Percentiles rank a stretch among this genome's conserved stretches.
These are phyloP conservation scores for Pachyseris speciosa DNA, from an alignment of 64 coral and sea anemone genomes.

Conservation along the genomic window DNA sequence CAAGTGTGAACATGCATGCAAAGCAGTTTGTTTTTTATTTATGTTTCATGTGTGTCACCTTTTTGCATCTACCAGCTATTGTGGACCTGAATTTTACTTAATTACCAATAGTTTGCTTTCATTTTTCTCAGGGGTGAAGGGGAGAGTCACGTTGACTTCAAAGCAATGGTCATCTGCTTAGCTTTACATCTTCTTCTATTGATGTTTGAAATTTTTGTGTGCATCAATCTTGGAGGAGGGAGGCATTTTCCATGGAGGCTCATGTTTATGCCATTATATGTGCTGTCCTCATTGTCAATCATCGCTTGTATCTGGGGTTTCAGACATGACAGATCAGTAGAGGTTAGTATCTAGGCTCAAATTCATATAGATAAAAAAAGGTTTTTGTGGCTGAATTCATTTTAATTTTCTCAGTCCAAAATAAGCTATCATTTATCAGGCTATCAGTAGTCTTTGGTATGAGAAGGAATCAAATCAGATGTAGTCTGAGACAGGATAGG, in stretches of 20 bases:
- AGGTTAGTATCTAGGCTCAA: conserved; percentile 60
- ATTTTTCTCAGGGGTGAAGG: conserved; percentile 81
- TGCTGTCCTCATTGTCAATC: conserved; percentile 85
- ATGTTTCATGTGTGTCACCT: background rate
- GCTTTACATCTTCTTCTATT: conserved; percentile 86
- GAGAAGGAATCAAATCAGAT: no score
- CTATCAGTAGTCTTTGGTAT: no score
- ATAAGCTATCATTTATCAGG: no score
- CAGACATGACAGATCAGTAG: conserved; percentile 97
- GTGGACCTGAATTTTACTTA: background rate
- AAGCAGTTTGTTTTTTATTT: no score
- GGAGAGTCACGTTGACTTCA: conserved; percentile 93
- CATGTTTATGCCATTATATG: conserved; percentile 96
- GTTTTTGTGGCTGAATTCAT: no score
- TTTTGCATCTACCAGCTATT: no score
- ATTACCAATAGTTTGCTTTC: background rate
- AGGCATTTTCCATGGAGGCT: conserved; percentile 85
- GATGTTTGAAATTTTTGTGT: conserved; percentile 95
- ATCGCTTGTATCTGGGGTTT: conserved; percentile 99
- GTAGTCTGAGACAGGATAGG: no score
- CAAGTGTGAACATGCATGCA: no score
- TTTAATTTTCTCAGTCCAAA: no score
- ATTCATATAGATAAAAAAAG: no score
- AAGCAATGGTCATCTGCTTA: conserved; percentile 96
- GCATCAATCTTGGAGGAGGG: conserved; percentile 75